phyloP scores from a whole-genome alignment of 2,888 invertebrate species.

The Erpobdella octoculata region DNA sequence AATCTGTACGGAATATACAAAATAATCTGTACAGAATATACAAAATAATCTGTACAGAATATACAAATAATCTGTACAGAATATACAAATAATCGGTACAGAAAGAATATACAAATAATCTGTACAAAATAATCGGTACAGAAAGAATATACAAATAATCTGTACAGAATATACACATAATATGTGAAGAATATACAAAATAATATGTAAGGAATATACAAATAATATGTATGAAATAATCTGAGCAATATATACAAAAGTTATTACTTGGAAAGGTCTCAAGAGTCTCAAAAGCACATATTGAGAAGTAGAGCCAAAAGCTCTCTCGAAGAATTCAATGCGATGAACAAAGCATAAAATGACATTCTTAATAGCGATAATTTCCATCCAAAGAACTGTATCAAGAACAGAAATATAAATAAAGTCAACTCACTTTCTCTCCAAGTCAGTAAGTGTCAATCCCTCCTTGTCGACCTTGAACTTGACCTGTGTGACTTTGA shows the following conservation, averaged over 20 bases:
- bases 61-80: background rate
- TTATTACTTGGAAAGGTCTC: too few species aligned
- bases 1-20: background rate
- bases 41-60: background rate
- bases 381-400: too few species aligned
- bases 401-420: too few species aligned
- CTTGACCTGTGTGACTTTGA: background rate
- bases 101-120: background rate
- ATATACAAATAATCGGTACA: background rate
- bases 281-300: too few species aligned
- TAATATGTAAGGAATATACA: too few species aligned
- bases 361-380: too few species aligned
- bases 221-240: too few species aligned
- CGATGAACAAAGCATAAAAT: too few species aligned
- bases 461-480: background rate
- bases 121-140: background rate
- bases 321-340: too few species aligned
- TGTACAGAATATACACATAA: background rate
- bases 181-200: too few species aligned
- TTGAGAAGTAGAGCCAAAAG: too few species aligned
- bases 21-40: background rate
- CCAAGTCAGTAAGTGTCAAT: background rate
- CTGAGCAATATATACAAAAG: too few species aligned
- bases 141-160: background rate
- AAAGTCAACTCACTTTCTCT: slow-evolving; percentile 1